These are phyloP conservation scores for Byasa hedistus DNA, from an alignment of 2,888 invertebrate genomes.

Conservation along the genomic window DNA sequence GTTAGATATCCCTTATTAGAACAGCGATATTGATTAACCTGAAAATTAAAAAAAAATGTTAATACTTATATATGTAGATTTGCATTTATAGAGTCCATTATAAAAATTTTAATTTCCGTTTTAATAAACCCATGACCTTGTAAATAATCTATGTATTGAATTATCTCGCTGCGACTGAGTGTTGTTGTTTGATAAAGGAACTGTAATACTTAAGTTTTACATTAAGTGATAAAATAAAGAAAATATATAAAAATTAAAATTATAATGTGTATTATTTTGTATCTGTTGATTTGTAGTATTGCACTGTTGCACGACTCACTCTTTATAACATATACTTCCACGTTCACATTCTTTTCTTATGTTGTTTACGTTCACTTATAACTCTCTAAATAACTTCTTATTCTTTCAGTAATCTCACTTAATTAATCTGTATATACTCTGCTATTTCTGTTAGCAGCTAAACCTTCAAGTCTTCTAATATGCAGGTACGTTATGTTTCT, in stretches of 20 bases:
- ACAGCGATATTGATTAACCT: constrained; percentile 5
- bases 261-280: constrained; percentile 59
- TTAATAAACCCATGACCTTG: constrained; percentile 60
- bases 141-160: constrained; percentile 73
- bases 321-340: constrained; percentile 59
- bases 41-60: constrained; percentile 19
- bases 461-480: constrained; percentile 36
- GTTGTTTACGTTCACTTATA: constrained; percentile 61
- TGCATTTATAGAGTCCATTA: constrained; percentile 67
- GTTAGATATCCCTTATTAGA: constrained; percentile 26
- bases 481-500: constrained; percentile 43
- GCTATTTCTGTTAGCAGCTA: constrained; percentile 43
- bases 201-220: constrained; percentile 79
- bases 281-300: constrained; percentile 42
- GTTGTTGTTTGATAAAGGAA: constrained; percentile 78
- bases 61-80: constrained; percentile 43
- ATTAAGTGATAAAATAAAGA: constrained; percentile 79
- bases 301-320: constrained; percentile 61
- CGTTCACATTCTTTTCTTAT: constrained; percentile 51
- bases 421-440: constrained; percentile 42
- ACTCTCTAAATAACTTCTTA: constrained; percentile 54
- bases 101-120: constrained; percentile 44
- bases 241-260: constrained; percentile 59
- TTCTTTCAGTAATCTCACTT: constrained; percentile 48
- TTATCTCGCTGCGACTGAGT: constrained; percentile 74